These are phyloP conservation scores for Picus viridis DNA, from an alignment of 2,797 vertebrate species.

Conservation along the genomic window DNA sequence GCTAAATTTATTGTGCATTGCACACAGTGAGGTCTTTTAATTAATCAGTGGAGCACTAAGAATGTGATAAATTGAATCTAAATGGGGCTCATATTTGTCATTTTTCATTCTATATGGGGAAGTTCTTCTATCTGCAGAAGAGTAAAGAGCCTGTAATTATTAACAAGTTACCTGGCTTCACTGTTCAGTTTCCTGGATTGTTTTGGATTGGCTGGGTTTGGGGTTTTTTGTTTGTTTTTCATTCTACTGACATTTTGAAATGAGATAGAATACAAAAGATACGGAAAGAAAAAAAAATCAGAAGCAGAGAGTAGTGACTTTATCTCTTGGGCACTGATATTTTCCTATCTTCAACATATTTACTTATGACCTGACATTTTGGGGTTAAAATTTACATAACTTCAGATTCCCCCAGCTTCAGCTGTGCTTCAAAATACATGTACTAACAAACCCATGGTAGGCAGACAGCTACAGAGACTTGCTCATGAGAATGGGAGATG, in stretches of 20 bases:
- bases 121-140: background rate
- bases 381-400: background rate
- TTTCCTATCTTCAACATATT: background rate
- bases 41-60: background rate
- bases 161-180: background rate
- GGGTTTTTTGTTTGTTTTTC: background rate
- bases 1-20: background rate
- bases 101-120: background rate
- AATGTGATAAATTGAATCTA: background rate
- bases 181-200: background rate
- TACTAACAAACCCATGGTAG: background rate
- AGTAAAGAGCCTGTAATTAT: background rate
- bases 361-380: background rate
- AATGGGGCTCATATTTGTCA: background rate
- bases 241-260: background rate
- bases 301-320: background rate
- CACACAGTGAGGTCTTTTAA: background rate
- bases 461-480: background rate
- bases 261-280: background rate
- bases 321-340: background rate
- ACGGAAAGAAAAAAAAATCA: background rate
- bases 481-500: background rate
- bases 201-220: background rate
- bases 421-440: background rate
- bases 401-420: background rate